These are phyloP conservation scores for Chionodraco myersi DNA, from an alignment of 2,113 vertebrate species.

Conservation along the genomic window DNA sequence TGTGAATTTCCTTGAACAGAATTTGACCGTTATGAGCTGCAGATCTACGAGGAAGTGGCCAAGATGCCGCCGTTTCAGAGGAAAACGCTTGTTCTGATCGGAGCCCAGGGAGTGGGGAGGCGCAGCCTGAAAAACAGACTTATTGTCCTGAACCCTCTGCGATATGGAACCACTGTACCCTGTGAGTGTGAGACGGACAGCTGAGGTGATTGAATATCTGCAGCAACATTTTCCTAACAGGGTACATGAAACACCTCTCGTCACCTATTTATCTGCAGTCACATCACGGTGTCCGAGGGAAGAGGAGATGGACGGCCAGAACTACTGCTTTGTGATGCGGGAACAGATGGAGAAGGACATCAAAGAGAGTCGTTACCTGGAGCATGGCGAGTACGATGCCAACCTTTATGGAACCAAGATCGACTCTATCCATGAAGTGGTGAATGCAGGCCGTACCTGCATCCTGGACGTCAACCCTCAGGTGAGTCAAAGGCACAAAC, in stretches of 20 bases:
- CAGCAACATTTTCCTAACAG: neutral
- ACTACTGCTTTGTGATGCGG: constrained; percentile 93
- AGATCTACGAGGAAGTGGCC: constrained; percentile 97
- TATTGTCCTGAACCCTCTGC: constrained; percentile 91
- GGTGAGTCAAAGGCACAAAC: constrained; percentile 72
- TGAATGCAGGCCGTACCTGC: constrained; percentile 91
- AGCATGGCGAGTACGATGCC: constrained; percentile 97
- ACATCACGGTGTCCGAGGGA: constrained; percentile 94
- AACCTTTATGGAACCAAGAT: constrained; percentile 99
- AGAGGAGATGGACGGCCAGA: constrained; percentile 95
- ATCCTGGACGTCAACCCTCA: constrained; percentile 98
- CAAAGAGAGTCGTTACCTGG: constrained; percentile 93
- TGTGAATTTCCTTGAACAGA: constrained; percentile 81
- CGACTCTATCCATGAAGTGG: constrained; percentile 96
- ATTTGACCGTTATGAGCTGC: constrained; percentile 98
- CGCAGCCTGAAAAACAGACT: constrained; percentile 98
- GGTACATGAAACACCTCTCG: neutral
- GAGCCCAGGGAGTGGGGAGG: constrained; percentile 96
- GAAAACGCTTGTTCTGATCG: constrained; percentile 96
- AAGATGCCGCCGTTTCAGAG: constrained; percentile 99
- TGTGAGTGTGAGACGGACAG: constrained; percentile 85
- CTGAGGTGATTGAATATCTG: neutral
- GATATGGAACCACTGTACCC: constrained; percentile 96
- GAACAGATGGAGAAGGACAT: constrained; percentile 94
- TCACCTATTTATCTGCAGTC: constrained; percentile 81